These are phyloP conservation scores for Anticlea derivata DNA, from an alignment of 2,888 invertebrate species.

Conservation along the genomic window DNA sequence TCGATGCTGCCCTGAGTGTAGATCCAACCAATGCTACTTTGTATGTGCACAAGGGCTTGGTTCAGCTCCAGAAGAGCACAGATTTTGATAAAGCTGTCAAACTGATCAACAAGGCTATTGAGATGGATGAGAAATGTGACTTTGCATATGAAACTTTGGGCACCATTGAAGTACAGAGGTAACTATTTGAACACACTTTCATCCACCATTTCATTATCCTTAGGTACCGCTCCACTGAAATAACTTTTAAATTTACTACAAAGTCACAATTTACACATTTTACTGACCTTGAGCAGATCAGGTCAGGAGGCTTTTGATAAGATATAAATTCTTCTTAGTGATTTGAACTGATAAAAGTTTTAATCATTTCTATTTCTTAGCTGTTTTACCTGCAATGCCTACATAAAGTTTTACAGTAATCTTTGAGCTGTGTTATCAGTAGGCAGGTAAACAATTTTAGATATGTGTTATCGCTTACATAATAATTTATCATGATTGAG, in stretches of 20 bases:
- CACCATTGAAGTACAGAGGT: slow-evolving; percentile 97
- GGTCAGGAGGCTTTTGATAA: slow-evolving; percentile 18
- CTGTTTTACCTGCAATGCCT: slow-evolving; percentile 5
- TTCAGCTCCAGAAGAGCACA: slow-evolving; percentile 93
- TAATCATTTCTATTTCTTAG: slow-evolving; percentile 10
- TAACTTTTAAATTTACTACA: not conserved
- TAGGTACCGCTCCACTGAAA: not conserved
- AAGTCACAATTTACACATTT: not conserved
- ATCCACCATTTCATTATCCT: not conserved
- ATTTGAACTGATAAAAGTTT: slow-evolving; percentile 19
- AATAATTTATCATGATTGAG: slow-evolving; percentile 4
- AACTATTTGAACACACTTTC: slow-evolving; percentile 48
- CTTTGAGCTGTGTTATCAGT: slow-evolving; percentile 33
- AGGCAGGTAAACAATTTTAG: slow-evolving; percentile 35
- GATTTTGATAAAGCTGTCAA: slow-evolving; percentile 91
- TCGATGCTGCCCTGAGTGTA: slow-evolving; percentile 90
- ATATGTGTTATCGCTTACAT: slow-evolving; percentile 25
- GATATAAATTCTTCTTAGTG: slow-evolving; percentile 16
- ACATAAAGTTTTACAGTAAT: slow-evolving; percentile 19
- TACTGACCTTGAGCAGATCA: slow-evolving; percentile 12
- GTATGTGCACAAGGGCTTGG: slow-evolving; percentile 93
- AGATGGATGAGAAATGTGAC: slow-evolving; percentile 95
- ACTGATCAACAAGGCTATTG: slow-evolving; percentile 91
- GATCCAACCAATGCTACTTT: slow-evolving; percentile 94
- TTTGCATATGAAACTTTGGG: slow-evolving; percentile 98